Evolutionary conservation across 1,140 invertebrate species (phyloP), one percentile per base, ranked within the genome.

Genomic region (Drosophila arawakana): DNA sequence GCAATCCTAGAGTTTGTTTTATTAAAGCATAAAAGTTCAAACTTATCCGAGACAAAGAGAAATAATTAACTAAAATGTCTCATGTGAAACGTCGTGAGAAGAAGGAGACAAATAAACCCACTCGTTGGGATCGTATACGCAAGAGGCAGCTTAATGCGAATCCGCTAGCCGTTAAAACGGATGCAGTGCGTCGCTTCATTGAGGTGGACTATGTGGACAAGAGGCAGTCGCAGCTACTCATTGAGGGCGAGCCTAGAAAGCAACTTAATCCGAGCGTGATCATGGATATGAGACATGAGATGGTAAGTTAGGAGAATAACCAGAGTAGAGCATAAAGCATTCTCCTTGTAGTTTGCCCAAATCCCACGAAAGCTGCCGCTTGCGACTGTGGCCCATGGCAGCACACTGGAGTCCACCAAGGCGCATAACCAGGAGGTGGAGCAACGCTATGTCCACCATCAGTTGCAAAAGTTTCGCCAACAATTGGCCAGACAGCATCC

Each of bases 211-310:
- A 86, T 41, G 70, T 92, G 7, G 83, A 58, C 2, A 63, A 78
- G 11, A 58, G 72, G 9, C 75, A 92, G 7, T 67, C 84, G 11
- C 65, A 58, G 11, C 37, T 76, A 39, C 62, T 92, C 7, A 79
- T 89, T 9, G 78, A 90, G n/a, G 91, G 91, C 5, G 80, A 91
- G 8, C 59, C 39, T 2, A n/a, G 54, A 7, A 72, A 74, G 25
- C 70, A 76, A 7, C 49, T 92, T 0, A 83, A 92, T 84, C 92
- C 92, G 0, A 76, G 66, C 44, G 54, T 90, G 0, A 80, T 92
- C 6, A 92, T 92, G 91, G 88, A 92, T 39, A 80, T 92, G 71
- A 71, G 92, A 1, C 92, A 92, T 59, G 76, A 91, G 67, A 85
- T 91, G 86, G 92, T 92, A 52, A 83, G 55, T 63, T 37, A 41